Evolutionary conservation across 1,140 invertebrate species (phyloP), one percentile per base, ranked within the genome.

Genomic region (Camponotus pennsylvanicus): DNA sequence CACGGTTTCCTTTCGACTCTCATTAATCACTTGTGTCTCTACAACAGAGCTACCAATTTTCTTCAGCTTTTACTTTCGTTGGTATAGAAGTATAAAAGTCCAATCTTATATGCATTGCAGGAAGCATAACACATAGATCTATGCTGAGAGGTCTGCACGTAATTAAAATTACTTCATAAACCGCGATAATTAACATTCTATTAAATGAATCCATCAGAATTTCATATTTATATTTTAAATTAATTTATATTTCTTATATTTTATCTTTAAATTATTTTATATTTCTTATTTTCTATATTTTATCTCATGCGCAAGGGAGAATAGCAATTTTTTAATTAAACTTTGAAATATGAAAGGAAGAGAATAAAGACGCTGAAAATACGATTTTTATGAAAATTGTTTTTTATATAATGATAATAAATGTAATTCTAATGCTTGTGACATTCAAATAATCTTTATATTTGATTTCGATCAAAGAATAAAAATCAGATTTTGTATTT

Each of bases 1-100:
- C 61, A 40, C 67, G 3, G 8, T 59, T 73, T 82, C 18, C 67
- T 73, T 61, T 82, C 67, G 32, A 71, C 9, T 73, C 67, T 61
- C 18, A 11, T 80, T 69, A 55, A 59, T 82, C 40, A 61, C 27
- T 45, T 55, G 9, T 5, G 37, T 73, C 40, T 4, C 37, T 61
- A 32, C 18, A 45, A n/a, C 11, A 71, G 27, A 1, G 52, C 67
- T 73, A 73, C 27, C 2, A 42, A 18, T 57, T 75, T 75, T 73
- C 40, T 32, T 73, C 15, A 45, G 4, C 11, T 15, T 45, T 73
- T 71, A 34, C 13, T 59, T 27, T 52, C 15, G 8, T 52, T 37
- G 15, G 66, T 4, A 13, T 80, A 55, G 21, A 80, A n/a, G n/a
- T n/a, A n/a, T n/a, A n/a, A 61, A 82, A 45, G 27, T 37, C 34